These are phyloP conservation scores for Cephonodes hylas DNA, from an alignment of 2,888 invertebrate genomes.

Conservation along the genomic window DNA sequence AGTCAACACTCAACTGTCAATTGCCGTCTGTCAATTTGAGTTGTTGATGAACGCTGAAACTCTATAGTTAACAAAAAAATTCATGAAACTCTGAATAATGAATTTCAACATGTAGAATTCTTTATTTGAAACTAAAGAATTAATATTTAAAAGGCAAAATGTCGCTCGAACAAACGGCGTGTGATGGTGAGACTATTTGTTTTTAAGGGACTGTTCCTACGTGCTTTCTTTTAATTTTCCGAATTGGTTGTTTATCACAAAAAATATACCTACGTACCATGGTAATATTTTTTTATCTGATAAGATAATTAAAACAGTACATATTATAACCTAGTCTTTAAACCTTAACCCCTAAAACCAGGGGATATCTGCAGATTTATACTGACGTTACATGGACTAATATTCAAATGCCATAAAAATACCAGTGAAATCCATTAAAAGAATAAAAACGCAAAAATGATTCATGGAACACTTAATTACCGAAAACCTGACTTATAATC, in stretches of 20 bases:
- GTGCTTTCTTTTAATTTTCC: neutral
- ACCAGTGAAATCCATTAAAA: no score
- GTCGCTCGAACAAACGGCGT: slow-evolving; percentile 94
- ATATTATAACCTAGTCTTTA: neutral
- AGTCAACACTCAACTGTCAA: neutral
- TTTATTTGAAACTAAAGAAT: neutral
- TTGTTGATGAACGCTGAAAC: neutral
- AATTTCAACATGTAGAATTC: neutral
- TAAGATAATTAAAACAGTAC: neutral
- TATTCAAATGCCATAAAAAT: no score
- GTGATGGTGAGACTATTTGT: slow-evolving; percentile 86
- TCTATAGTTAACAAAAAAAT: neutral
- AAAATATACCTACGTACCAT: neutral
- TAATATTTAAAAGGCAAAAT: slow-evolving; percentile 57
- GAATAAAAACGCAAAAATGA: no score
- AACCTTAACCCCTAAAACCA: neutral
- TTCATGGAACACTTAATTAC: no score
- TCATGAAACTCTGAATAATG: neutral
- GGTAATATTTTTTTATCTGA: neutral
- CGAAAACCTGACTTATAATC: no score
- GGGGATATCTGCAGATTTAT: neutral
- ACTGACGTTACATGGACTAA: no score
- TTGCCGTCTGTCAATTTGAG: neutral
- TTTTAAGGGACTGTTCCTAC: neutral
- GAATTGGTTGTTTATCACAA: neutral